phyloP scores from a whole-genome alignment of 2,888 invertebrate genomes.

The Machimus atricapillus region DNA sequence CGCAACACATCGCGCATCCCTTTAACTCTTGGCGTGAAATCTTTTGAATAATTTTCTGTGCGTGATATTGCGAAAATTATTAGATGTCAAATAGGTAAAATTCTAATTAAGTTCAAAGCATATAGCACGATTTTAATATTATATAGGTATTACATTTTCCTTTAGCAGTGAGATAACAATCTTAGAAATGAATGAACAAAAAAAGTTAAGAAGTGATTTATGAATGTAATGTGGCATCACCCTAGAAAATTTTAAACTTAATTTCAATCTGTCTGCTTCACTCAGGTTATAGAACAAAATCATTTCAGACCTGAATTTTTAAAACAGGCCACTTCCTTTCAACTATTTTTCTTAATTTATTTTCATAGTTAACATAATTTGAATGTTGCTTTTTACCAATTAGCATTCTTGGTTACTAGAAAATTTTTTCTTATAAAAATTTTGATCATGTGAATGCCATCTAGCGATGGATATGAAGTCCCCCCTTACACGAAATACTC shows the following conservation, averaged over 20 bases:
- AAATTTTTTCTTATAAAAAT: neutral
- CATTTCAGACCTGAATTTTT: too few relatives aligned
- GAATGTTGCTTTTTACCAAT: too few relatives aligned
- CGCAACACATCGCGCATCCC: neutral
- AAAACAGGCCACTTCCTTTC: too few relatives aligned
- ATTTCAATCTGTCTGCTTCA: too few relatives aligned
- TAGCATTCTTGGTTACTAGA: too few relatives aligned
- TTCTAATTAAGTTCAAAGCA: neutral
- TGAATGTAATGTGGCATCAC: too few relatives aligned
- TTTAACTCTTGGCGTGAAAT: neutral
- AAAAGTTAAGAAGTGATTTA: neutral
- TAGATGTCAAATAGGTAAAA: neutral
- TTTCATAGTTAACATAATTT: too few relatives aligned
- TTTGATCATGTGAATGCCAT: neutral
- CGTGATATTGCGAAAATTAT: neutral
- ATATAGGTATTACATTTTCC: neutral
- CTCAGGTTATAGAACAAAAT: too few relatives aligned
- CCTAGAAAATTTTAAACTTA: too few relatives aligned
- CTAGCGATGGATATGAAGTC: neutral
- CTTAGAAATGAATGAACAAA: neutral
- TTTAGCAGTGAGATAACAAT: neutral
- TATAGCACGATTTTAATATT: neutral
- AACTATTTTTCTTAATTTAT: too few relatives aligned
- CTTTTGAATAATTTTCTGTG: neutral
- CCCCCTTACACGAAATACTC: neutral